Evolutionary conservation across 2,113 vertebrate species (phyloP), one percentile per base, ranked within the genome.

Genomic region (Anarrhichthys ocellatus): DNA sequence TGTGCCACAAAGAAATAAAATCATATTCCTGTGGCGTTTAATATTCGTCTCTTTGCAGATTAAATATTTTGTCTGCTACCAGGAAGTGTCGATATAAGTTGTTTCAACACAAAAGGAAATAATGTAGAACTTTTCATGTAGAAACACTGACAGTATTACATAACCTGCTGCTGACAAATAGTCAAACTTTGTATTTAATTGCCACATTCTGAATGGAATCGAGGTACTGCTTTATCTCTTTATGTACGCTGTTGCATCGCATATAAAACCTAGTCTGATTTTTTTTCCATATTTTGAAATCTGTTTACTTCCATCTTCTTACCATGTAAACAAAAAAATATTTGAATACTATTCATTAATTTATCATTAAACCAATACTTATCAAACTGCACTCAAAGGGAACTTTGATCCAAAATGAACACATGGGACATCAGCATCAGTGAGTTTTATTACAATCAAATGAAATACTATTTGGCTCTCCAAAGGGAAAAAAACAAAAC

Each of bases 371-470:
- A 34, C 1, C 24, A 34, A 42, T 40, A 72, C 7, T 46, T 4
- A 27, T 40, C 50, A 68, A 5, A 66, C 8, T 38, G 17, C 24
- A 59, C 11, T 59, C 24, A 75, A 56, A 20, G 13, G 22, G 1
- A 22, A 38, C 20, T 22, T 11, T 44, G 6, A 56, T 22, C 9
- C 32, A 89, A 63, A 73, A 62, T 24, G 1, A 87, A 83, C 27
- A 90, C 78, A 81, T 36, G 0, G 14, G 22, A 68, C 40, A 38
- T 82, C 52, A 79, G 50, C 38, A 34, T 73, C 13, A 80, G 65
- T 50, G 27, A 83, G 40, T 87, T 92, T 92, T 90, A 91, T 89
- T 92, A 84, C 29, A 88, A 83, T 74, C 54, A 63, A 68, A 83
- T 76, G 1, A 80, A 92, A 88, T 70, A 80, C 74, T 78, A 76